Conservation (phyloP, 2,113 vertebrate genomes). For the Lanius ludovicianus region DNA sequence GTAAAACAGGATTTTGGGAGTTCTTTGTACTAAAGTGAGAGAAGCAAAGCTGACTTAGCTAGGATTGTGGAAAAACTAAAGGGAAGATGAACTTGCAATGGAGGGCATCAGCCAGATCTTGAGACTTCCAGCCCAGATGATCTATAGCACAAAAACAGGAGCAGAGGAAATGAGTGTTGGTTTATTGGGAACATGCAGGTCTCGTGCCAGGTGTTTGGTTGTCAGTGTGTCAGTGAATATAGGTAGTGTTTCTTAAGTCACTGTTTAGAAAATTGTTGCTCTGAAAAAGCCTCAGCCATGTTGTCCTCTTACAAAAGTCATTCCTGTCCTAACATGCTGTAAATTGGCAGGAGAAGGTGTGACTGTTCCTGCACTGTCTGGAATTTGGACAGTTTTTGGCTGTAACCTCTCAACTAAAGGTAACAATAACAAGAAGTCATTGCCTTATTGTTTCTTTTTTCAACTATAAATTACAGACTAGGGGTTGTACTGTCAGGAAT, state of each 20-base stretch:
- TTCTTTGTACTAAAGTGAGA: not conserved
- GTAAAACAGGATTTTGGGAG: not conserved
- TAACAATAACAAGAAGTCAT: slow-evolving; percentile 68
- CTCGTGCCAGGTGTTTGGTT: not conserved
- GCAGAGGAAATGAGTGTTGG: not conserved
- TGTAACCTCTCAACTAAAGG: slow-evolving; percentile 66
- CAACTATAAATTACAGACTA: slow-evolving; percentile 56
- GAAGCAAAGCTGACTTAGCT: not conserved
- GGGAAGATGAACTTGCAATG: not conserved
- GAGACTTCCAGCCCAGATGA: not conserved
- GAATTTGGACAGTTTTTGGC: slow-evolving; percentile 67
- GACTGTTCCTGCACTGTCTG: slow-evolving; percentile 61
- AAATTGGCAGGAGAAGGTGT: slow-evolving; percentile 43
- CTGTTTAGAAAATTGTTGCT: not conserved
- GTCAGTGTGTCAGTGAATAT: not conserved
- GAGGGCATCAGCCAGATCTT: not conserved
- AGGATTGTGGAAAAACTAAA: not conserved
- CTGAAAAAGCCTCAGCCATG: not conserved
- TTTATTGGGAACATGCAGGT: not conserved
- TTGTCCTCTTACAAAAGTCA: slow-evolving; percentile 34
- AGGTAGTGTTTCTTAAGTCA: not conserved
- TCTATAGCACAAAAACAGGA: not conserved
- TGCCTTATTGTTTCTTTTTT: slow-evolving; percentile 25
- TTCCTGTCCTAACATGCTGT: slow-evolving; percentile 52
- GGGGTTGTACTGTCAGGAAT: slow-evolving; percentile 43